A percentile compares a stretch with the other conserved stretches of the same genome.
phyloP scores from a whole-genome alignment of 2,888 invertebrate species.

The Oeneis ivallda region DNA sequence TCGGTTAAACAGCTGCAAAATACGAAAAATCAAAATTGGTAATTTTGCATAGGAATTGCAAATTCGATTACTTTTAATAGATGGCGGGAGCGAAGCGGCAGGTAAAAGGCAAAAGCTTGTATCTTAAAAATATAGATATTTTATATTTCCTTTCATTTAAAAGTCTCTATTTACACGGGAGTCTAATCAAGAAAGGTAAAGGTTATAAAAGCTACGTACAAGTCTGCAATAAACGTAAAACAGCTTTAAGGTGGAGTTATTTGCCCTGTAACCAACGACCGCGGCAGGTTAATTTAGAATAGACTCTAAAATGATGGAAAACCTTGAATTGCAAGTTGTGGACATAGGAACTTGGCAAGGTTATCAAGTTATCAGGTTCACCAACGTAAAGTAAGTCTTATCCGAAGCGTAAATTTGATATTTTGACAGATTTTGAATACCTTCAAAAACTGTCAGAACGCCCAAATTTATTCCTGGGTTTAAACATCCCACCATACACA shows the following conservation, averaged over 20 bases:
- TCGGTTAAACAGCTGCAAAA: too few species aligned
- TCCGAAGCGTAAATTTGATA: too few species aligned
- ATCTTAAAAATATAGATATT: not conserved
- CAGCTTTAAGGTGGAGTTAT: slow-evolving; percentile 21
- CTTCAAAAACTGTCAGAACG: too few species aligned
- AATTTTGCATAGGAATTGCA: too few species aligned
- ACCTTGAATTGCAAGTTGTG: not conserved
- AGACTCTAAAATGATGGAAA: not conserved
- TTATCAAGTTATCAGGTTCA: not conserved
- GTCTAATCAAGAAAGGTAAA: slow-evolving; percentile 12
- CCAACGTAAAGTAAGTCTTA: too few species aligned
- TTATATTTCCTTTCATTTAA: slow-evolving; percentile 1
- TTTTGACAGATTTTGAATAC: too few species aligned
- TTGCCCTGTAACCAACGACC: slow-evolving; percentile 2
- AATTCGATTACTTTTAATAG: too few species aligned
- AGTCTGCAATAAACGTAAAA: slow-evolving; percentile 21
- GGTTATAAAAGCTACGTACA: slow-evolving; percentile 4
- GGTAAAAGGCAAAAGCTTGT: too few species aligned
- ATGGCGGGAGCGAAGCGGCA: too few species aligned
- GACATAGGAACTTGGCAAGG: not conserved
- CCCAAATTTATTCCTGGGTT: too few species aligned
- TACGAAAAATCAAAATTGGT: too few species aligned
- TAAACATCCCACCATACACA: too few species aligned
- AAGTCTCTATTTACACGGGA: not conserved
- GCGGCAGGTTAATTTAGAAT: slow-evolving; percentile 6